Evolutionary conservation across 2,888 invertebrate genomes (phyloP), one percentile per base, ranked within the genome.

Genomic region (Cosmia trapezina): DNA sequence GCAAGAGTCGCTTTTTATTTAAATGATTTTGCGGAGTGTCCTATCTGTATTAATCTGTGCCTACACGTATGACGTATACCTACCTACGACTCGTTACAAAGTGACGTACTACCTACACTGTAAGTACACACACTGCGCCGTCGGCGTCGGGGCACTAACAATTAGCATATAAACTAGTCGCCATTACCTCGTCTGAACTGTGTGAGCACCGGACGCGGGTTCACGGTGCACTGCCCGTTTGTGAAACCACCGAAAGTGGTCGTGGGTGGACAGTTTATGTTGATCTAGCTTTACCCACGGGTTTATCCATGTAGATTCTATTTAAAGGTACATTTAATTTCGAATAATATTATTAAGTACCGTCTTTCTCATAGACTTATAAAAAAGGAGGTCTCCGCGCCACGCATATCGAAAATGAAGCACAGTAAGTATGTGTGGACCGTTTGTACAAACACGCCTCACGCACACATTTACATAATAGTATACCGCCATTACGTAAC

Each of bases 101-200:
- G 57, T 74, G 70, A 77, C 22, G 33, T 22, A 33, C 51, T 33
- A 47, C 28, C n/a, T 53, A 53, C 53, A 17, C 33, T 9, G 14
- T 72, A n/a, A 37, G 33, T 54, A 57, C 72, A 51, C 61, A 70
- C 47, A 37, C 41, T 62, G 12, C 53, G 57, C 56, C 19, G 51
- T 22, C 33, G 56, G 37, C 19, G 51, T 22, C 33, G 56, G 37
- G 64, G 54, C 49, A 60, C 54, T 67, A 28, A 54, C 59, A 61
- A 80, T 80, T 80, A 68, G 68, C 80, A 82, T 80, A 78, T 54
- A 82, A 66, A 80, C 45, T 82, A 61, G 61, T 0, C 14, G 4
- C 33, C 53, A 69, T 60, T 74, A 74, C 12, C 41, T n/a, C 28
- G 22, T 28, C 45, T n/a, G 4, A 14, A 12, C 37, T 53, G 7